These are phyloP conservation scores for Lithophane semibrunnea DNA, from an alignment of 2,888 invertebrate species.

Conservation along the genomic window DNA sequence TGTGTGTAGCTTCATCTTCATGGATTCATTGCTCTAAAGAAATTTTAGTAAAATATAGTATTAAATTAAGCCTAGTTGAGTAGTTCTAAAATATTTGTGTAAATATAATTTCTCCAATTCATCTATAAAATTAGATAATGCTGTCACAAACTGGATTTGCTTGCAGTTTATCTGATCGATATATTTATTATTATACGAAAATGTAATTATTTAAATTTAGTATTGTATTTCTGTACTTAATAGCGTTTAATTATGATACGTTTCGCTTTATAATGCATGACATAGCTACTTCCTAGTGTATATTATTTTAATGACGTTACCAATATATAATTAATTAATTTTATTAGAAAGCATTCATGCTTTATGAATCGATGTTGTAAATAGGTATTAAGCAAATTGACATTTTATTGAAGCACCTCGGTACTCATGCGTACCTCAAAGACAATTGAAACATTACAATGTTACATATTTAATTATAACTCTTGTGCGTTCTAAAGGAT, in stretches of 20 bases:
- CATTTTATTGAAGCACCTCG: not conserved
- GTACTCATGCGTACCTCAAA: conserved; percentile 15
- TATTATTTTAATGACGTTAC: conserved; percentile 37
- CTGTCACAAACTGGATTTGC: conserved; percentile 25
- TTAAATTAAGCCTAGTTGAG: conserved; percentile 16
- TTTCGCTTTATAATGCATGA: conserved; percentile 34
- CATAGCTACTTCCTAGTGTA: conserved; percentile 26
- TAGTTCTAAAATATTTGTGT: conserved; percentile 16
- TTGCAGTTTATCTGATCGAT: conserved; percentile 6
- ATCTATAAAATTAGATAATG: not conserved
- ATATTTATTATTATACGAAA: conserved; percentile 24
- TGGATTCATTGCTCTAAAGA: not conserved
- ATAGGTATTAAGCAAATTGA: conserved; percentile 29
- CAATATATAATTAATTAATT: conserved; percentile 35
- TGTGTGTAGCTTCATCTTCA: not conserved
- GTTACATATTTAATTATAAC: not conserved
- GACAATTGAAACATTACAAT: not conserved
- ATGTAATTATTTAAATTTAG: conserved; percentile 19
- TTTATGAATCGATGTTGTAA: conserved; percentile 38
- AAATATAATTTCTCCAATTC: conserved; percentile 11
- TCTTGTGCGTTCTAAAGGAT: conserved; percentile 13
- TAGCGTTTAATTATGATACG: conserved; percentile 23
- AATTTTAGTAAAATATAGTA: not conserved
- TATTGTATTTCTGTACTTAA: conserved; percentile 53
- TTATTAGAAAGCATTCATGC: conserved; percentile 23